These are phyloP conservation scores for Palloptera scutellata DNA, from an alignment of 2,888 invertebrate genomes.

Conservation along the genomic window DNA sequence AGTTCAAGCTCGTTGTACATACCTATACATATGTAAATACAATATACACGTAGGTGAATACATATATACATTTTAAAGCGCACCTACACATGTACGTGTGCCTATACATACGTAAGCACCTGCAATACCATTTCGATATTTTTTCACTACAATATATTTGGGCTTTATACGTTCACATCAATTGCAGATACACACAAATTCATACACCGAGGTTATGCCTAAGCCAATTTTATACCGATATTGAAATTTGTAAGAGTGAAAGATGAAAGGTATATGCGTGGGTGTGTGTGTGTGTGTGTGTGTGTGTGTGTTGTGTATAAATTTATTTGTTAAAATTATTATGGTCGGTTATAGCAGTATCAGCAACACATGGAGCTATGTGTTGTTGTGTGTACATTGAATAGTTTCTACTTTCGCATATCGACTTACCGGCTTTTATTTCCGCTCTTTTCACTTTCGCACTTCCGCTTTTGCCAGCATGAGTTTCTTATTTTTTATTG, in stretches of 20 bases:
- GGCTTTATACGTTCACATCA: not conserved
- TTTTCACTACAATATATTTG: not conserved
- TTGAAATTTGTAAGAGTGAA: not conserved
- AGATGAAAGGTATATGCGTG: not conserved
- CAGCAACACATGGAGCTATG: no score
- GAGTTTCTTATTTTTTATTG: slow-evolving; percentile 22
- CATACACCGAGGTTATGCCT: not conserved
- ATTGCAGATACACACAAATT: not conserved
- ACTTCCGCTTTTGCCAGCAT: slow-evolving; percentile 27
- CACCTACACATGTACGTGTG: not conserved
- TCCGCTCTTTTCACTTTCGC: no score
- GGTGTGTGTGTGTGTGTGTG: slow-evolving; percentile 6
- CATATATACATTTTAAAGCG: not conserved
- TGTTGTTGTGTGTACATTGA: no score
- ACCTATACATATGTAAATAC: not conserved
- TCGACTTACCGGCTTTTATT: no score
- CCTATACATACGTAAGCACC: not conserved
- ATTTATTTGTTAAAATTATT: slow-evolving; percentile 16
- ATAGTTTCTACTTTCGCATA: no score
- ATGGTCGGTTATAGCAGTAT: not conserved
- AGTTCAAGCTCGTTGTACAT: not conserved
- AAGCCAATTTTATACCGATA: slow-evolving; percentile 5
- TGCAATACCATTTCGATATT: not conserved
- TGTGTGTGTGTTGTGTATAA: slow-evolving; percentile 14
- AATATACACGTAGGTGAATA: not conserved